These are phyloP conservation scores for Cirrhinus mrigala DNA, from an alignment of 2,797 vertebrate species.

Conservation along the genomic window DNA sequence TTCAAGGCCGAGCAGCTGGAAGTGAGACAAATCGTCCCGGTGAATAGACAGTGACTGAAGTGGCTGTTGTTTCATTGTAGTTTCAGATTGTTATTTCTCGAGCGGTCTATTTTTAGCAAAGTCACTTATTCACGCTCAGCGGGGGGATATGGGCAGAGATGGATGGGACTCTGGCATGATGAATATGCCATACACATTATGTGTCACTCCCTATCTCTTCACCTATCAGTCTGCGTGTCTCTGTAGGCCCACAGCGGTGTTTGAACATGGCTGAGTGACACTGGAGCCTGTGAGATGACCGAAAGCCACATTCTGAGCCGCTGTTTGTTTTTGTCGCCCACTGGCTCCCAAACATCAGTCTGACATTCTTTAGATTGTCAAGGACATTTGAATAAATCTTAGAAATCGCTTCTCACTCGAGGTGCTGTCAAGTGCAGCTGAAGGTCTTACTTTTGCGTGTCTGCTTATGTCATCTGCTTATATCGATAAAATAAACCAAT, in stretches of 20 bases:
- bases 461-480: neutral
- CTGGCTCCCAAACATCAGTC: constrained; percentile 5
- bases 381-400: constrained; percentile 48
- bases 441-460: constrained; percentile 3
- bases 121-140: constrained; percentile 55
- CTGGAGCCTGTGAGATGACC: constrained; percentile 19
- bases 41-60: constrained; percentile 52
- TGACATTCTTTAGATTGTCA: constrained; percentile 44
- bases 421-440: constrained; percentile 24
- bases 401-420: constrained; percentile 23
- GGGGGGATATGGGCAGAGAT: constrained; percentile 45
- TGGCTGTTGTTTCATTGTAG: constrained; percentile 50
- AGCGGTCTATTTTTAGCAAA: constrained; percentile 59
- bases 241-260: constrained; percentile 1
- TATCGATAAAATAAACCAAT: neutral
- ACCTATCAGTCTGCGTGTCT: constrained; percentile 53
- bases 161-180: constrained; percentile 48
- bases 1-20: constrained; percentile 33
- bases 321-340: constrained; percentile 31
- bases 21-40: constrained; percentile 54
- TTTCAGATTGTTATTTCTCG: constrained; percentile 57
- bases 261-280: constrained; percentile 35
- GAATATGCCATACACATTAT: constrained; percentile 51
- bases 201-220: constrained; percentile 48
- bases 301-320: constrained; percentile 21